Base-by-base conservation (phyloP, 1,140 invertebrate species). In the Philaenus spumarius region DNA sequence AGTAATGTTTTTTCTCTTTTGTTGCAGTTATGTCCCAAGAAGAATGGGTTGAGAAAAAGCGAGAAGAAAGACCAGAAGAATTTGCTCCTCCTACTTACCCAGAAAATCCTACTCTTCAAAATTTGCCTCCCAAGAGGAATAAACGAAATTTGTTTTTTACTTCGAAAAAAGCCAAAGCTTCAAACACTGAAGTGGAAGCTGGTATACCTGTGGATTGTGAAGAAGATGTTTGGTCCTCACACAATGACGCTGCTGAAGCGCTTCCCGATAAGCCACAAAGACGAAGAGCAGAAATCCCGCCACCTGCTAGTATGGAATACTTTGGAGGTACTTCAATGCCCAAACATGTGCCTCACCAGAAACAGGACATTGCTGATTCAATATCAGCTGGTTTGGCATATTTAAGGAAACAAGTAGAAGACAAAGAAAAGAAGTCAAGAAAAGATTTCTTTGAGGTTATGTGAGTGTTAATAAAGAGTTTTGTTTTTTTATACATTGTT, bases 31-130 rank as follows among this genome's bases (percentile, higher is more conserved):
- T 89, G 80, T 81, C 81, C 0, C 88, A 91, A 75, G 83, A 88
- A 70, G 83, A 90, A 73, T 91, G 88, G 84, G 80, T 88, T 11
- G 77, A 86, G 55, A 83, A 86, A 65, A 82, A 87, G 68, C 77
- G 87, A 52, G 71, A 75, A 59, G 80, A 86, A 66, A 77, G 88
- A 57, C 72, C 73, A 9, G 55, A 75, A 5, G 86, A 90, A 69
- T 91, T 90, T 71, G 86, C 83, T 1, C 84, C 84, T 4, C 68
- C 72, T 2, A 64, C 46, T 39, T 30, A 22, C 42, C 42, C 4
- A 46, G 24, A 30, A 53, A 11, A 12, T 3, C 42, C n/a, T 17
- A 26, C 43, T 58, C 63, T 67, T 19, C 62, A 62, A 39, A 59
- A 66, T 51, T 61, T 67, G 43, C 59, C 45, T 17, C n/a, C n/a